Percentiles rank a stretch among this genome's conserved stretches.
Conservation (phyloP, 2,113 vertebrate genomes). For the Girardinichthys multiradiatus region DNA sequence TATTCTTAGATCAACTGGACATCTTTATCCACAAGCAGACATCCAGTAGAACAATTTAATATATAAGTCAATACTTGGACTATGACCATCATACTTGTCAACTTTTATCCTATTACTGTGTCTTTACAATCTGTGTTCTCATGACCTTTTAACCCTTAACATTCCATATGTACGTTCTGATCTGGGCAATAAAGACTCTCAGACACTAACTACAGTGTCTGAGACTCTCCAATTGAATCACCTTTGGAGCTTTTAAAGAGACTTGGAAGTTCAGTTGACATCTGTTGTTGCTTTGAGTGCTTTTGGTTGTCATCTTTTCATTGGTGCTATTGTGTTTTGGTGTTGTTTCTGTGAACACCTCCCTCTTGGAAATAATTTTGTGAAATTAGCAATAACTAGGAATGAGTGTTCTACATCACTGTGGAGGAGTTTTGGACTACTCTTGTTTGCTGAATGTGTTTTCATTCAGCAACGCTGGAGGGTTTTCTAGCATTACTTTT, state of each 20-base stretch:
- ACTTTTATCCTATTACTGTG: neutral
- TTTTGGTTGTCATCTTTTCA: too few species aligned
- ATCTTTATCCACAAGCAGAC: neutral
- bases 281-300: too few species aligned
- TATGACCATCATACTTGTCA: neutral
- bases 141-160: too few species aligned
- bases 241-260: too few species aligned
- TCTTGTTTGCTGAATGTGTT: neutral
- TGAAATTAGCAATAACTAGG: neutral
- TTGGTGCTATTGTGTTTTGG: too few species aligned
- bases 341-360: too few species aligned
- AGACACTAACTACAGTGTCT: too few species aligned
- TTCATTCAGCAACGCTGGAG: neutral
- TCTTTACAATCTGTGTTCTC: neutral
- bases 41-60: neutral
- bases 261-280: too few species aligned
- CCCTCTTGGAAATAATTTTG: too few species aligned
- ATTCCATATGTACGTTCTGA: too few species aligned
- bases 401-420: neutral
- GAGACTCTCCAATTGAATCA: too few species aligned
- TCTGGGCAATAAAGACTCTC: too few species aligned
- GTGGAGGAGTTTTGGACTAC: neutral
- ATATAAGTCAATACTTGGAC: neutral
- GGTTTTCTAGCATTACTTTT: neutral
- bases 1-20: neutral